Percentiles rank a stretch among this genome's conserved stretches.
Conservation (phyloP, 1,140 invertebrate genomes). For the Danaus plexippus region DNA sequence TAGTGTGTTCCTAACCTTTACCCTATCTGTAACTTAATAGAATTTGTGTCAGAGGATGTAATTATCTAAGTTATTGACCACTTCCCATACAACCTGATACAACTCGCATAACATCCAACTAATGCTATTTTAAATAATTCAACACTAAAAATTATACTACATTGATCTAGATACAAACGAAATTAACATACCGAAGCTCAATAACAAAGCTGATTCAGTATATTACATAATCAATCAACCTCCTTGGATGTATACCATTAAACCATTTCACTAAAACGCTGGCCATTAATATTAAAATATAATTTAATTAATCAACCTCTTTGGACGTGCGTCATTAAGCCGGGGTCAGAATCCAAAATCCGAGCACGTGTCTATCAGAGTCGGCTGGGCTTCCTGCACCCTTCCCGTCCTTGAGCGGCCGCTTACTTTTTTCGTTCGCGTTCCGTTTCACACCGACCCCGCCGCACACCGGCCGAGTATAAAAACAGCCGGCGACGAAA, state of each 20-base stretch:
- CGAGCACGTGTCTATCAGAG: slow-evolving; percentile 37
- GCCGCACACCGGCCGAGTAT: slow-evolving; percentile 48
- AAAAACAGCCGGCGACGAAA: slow-evolving; percentile 53
- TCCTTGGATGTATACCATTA: slow-evolving; percentile 4
- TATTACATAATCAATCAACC: background rate
- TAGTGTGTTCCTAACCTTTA: slow-evolving; percentile 6
- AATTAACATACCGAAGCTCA: slow-evolving; percentile 4
- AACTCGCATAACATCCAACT: background rate
- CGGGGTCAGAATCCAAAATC: slow-evolving; percentile 31
- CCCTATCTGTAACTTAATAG: slow-evolving; percentile 1
- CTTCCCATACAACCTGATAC: slow-evolving; percentile 13
- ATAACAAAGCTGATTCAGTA: slow-evolving; percentile 5
- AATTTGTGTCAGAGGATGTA: slow-evolving; percentile 18
- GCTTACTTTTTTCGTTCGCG: slow-evolving; percentile 65
- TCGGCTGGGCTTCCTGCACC: slow-evolving; percentile 42
- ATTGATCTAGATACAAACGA: slow-evolving; percentile 9
- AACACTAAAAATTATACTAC: slow-evolving; percentile 15
- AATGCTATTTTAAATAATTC: slow-evolving; percentile 24
- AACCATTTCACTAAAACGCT: background rate
- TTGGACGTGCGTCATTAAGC: background rate
- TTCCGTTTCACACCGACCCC: slow-evolving; percentile 55
- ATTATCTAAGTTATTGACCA: slow-evolving; percentile 11
- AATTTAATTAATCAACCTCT: too few species aligned
- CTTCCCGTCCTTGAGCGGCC: slow-evolving; percentile 62
- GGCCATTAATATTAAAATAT: too few species aligned